phyloP scores from a whole-genome alignment of 2,888 invertebrate species.

The Drosophila colorata region DNA sequence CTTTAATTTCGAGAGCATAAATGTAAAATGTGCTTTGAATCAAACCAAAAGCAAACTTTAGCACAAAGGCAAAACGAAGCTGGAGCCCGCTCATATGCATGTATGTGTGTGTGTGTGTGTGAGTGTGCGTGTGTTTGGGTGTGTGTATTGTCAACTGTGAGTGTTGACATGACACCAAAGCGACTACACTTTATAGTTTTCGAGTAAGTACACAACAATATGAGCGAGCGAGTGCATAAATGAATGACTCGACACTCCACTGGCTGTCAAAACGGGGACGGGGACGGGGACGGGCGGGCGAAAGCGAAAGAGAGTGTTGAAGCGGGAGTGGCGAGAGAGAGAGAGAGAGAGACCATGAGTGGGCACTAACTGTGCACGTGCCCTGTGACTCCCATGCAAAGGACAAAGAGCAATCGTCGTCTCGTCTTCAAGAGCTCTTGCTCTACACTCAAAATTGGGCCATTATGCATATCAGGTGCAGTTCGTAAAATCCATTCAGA shows the following conservation, averaged over 20 bases:
- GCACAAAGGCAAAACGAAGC: conserved; percentile 4
- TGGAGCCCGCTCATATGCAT: background rate
- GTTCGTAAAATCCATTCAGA: background rate
- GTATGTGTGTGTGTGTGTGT: conserved; percentile 1
- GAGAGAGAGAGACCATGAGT: conserved; percentile 3
- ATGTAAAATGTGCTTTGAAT: conserved; percentile 33
- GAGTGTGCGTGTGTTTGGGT: conserved; percentile 9
- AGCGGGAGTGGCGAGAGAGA: background rate
- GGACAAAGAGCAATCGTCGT: conserved; percentile 30
- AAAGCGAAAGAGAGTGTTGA: background rate
- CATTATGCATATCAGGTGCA: background rate
- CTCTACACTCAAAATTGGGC: conserved; percentile 9
- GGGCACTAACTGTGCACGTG: conserved; percentile 46
- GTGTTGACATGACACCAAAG: conserved; percentile 61
- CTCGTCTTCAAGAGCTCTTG: conserved; percentile 27
- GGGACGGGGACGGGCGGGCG: background rate
- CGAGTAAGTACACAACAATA: conserved; percentile 62
- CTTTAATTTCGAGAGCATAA: conserved; percentile 51
- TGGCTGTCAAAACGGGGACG: conserved; percentile 28
- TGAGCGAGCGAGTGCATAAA: conserved; percentile 65
- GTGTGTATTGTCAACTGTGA: conserved; percentile 20
- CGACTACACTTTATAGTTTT: conserved; percentile 64
- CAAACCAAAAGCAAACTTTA: conserved; percentile 62
- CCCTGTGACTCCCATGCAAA: conserved; percentile 26
- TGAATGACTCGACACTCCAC: conserved; percentile 64